These are phyloP conservation scores for Gadopsis marmoratus DNA, from an alignment of 2,797 vertebrate genomes.

Conservation along the genomic window DNA sequence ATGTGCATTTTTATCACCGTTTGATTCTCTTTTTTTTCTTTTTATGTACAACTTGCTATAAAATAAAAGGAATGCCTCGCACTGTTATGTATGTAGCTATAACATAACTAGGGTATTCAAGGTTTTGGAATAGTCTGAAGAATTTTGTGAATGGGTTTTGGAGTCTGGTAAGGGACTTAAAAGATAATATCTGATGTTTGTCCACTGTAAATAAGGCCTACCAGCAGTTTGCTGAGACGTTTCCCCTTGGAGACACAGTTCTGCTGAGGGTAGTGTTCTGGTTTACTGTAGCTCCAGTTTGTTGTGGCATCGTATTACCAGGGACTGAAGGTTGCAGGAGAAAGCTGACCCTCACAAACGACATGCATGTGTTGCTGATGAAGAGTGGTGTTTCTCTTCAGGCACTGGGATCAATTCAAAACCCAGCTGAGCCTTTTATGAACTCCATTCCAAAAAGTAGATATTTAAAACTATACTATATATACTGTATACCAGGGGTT, in stretches of 20 bases:
- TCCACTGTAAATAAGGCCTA: not conserved
- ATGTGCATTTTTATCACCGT: not conserved
- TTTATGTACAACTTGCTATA: not conserved
- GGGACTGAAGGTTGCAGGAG: constrained; percentile 17
- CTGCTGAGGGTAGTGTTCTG: constrained; percentile 10
- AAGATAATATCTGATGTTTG: not conserved
- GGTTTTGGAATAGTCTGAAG: not conserved
- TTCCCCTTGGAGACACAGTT: not conserved
- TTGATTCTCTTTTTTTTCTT: not conserved
- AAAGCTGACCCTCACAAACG: constrained; percentile 45
- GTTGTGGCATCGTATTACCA: constrained; percentile 45
- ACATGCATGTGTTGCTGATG: constrained; percentile 9
- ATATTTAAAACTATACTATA: no score
- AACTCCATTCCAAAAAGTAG: no score
- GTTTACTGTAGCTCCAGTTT: constrained; percentile 16
- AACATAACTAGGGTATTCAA: not conserved
- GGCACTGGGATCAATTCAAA: constrained; percentile 17
- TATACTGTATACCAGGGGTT: no score
- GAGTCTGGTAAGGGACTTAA: not conserved
- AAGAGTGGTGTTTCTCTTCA: constrained; percentile 9
- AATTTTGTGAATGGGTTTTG: no score
- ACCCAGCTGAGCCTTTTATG: not conserved
- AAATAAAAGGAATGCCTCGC: not conserved
- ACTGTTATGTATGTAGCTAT: not conserved
- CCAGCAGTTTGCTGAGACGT: not conserved